Percentiles rank a stretch among this genome's conserved stretches.
Evolutionary conservation across 2,797 vertebrate species (phyloP).

Genomic region (Ficedula albicollis): DNA sequence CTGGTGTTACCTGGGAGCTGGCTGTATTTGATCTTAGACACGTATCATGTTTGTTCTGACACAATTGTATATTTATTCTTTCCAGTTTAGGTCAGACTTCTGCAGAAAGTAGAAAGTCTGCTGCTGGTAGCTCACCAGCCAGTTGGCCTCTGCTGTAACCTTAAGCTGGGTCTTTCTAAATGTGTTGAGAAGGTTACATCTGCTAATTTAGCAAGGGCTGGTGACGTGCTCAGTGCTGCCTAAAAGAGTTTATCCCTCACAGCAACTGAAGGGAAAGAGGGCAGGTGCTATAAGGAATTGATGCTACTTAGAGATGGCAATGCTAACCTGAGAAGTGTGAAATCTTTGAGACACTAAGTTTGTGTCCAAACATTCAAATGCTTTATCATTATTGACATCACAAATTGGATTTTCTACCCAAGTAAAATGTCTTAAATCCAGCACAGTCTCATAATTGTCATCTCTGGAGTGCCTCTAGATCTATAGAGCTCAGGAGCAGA

Average conservation of each 20-base stretch:
- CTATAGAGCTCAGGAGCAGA: not conserved
- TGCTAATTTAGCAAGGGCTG: slow-evolving; percentile 80
- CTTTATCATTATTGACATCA: not conserved
- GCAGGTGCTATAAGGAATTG: not conserved
- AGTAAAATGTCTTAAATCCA: not conserved
- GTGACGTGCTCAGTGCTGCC: slow-evolving; percentile 80
- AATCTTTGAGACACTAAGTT: not conserved
- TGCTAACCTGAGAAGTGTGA: not conserved
- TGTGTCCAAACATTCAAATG: not conserved
- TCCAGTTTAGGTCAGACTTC: not conserved
- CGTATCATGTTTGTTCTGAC: not conserved
- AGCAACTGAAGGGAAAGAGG: slow-evolving; percentile 47
- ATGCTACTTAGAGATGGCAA: not conserved
- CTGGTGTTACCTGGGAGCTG: not conserved
- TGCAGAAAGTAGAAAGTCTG: not conserved
- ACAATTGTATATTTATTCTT: not conserved
- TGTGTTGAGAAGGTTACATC: slow-evolving; percentile 78
- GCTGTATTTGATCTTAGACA: not conserved
- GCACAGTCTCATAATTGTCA: not conserved
- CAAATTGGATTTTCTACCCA: not conserved
- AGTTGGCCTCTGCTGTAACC: slow-evolving; percentile 78
- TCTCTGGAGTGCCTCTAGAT: not conserved
- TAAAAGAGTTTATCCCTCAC: slow-evolving; percentile 80
- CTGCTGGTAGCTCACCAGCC: slow-evolving; percentile 66
- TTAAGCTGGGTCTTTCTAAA: slow-evolving; percentile 82